Evolutionary conservation across 2,888 invertebrate genomes (phyloP), one percentile per base, ranked within the genome.

Genomic region (Chironomus tentans): DNA sequence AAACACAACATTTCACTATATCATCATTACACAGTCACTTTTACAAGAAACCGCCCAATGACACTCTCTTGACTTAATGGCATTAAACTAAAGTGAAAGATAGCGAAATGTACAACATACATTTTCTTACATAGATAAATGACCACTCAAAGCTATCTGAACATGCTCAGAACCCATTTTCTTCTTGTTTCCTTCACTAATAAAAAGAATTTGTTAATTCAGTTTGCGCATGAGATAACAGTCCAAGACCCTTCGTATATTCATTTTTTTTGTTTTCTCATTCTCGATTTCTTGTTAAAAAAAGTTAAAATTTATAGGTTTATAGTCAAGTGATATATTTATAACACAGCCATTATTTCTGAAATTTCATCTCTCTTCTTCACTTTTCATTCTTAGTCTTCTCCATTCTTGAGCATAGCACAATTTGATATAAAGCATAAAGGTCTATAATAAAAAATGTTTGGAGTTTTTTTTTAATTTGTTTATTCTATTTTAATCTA

Each of bases 401-500:
- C 13, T 3, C 50, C 50, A 50, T 6, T 56, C 7, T 56, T 21
- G 5, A 65, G 21, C 13, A 62, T 15, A 62, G 22, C 5, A 4
- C 62, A 62, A 21, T 65, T 65, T 21, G 22, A 38, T 38, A 38
- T 38, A 38, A 38, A 38, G 38, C 38, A 38, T 38, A 38, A 38
- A 38, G 38, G 38, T 38, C 38, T 38, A 38, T 38, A 38, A 38
- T 38, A 38, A 38, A 38, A 65, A 22, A 65, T 15, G 65, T 15
- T 13, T n/a, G 18, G 56, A 71, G 3, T 13, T 72, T 71, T 72
- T 7, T 21, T 72, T 62, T 61, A 61, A 72, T 72, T 72, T 62
- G 62, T 72, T 62, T 72, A 72, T 61, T 72, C 72, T 72, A 72
- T 46, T 61, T 71, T 72, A 72, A 72, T 72, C 72, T 72, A 62